Base-by-base conservation (phyloP, 2,888 invertebrate genomes). In the Eugnorisma glareosa region DNA sequence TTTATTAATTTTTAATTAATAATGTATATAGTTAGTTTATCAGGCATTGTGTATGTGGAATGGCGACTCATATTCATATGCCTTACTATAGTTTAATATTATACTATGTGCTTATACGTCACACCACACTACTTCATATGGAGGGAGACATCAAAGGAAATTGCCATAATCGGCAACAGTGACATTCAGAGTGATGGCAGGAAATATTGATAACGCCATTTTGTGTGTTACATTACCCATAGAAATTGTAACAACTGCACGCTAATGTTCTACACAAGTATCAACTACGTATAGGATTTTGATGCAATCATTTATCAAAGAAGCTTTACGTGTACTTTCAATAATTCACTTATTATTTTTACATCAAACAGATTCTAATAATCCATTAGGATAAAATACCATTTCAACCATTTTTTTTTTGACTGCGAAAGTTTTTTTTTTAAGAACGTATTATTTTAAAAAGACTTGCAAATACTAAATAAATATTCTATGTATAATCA, bases 141-240 rank as follows among this genome's bases (percentile, higher is more conserved):
- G 5, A 35, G 35, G 24, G 21, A 0, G 31, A 45, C 31, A 31
- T 45, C 5, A 67, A 35, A 48, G 45, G 67, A 67, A 67, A 67
- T 48, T 35, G 31, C 67, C 5, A 48, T 67, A 24, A 48, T 67
- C 67, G 2, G 24, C 8, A 31, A 31, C 18, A 24, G 37, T 64
- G 64, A 40, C 72, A 72, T 48, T 40, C n/a, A 5, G 75, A 51
- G 72, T 72, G 76, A 76, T 72, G 66, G 48, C 67, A 57, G 66
- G 73, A 67, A 57, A 48, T 40, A 31, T 40, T 37, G 72, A 72
- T 76, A 57, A 67, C 59, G n/a, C 24, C 24, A 24, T 24, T n/a
- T 24, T 67, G 67, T 31, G 21, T 67, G 43, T 59, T n/a, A 40
- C n/a, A 57, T 37, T 28, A 11, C 21, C 10, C 37, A 40, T 64